These are phyloP conservation scores for Paramormyrops kingsleyae DNA, from an alignment of 2,113 vertebrate species.

Conservation along the genomic window DNA sequence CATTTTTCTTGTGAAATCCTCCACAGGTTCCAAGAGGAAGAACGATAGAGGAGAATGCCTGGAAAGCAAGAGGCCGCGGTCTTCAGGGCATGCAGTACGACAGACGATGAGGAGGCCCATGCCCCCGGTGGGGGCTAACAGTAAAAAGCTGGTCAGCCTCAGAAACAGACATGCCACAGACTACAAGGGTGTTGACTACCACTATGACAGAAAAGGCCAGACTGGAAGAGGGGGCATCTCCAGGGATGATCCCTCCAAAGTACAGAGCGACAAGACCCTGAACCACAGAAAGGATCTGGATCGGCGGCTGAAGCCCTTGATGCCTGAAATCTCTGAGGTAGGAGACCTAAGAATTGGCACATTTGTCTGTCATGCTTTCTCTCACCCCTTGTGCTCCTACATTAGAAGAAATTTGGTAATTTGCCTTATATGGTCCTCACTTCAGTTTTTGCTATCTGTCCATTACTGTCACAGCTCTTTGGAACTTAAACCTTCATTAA, in stretches of 20 bases:
- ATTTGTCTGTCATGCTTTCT: not conserved
- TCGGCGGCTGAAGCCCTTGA: constrained; percentile 69
- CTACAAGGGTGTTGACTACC: constrained; percentile 79
- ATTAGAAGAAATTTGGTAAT: not conserved
- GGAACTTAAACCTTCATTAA: not conserved
- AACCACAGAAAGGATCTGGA: constrained; percentile 72
- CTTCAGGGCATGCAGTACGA: constrained; percentile 69
- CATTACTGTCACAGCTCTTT: not conserved
- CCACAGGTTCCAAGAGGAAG: constrained; percentile 89
- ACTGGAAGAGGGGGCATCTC: constrained; percentile 53
- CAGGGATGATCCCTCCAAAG: constrained; percentile 68
- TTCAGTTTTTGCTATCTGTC: not conserved
- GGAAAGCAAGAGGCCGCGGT: constrained; percentile 78
- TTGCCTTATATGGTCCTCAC: not conserved
- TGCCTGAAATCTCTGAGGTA: constrained; percentile 59
- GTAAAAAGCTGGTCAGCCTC: constrained; percentile 66
- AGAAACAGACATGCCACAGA: constrained; percentile 57
- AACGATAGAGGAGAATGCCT: constrained; percentile 71
- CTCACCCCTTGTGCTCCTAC: not conserved
- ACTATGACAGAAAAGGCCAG: constrained; percentile 69
- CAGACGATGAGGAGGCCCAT: constrained; percentile 72
- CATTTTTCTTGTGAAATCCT: not conserved
- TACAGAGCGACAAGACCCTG: constrained; percentile 66
- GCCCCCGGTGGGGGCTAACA: constrained; percentile 66
- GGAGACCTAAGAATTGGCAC: not conserved